A percentile compares a stretch with the other conserved stretches of the same genome.
phyloP scores from a whole-genome alignment of 64 coral and sea anemone genomes.

The Montipora sp. region DNA sequence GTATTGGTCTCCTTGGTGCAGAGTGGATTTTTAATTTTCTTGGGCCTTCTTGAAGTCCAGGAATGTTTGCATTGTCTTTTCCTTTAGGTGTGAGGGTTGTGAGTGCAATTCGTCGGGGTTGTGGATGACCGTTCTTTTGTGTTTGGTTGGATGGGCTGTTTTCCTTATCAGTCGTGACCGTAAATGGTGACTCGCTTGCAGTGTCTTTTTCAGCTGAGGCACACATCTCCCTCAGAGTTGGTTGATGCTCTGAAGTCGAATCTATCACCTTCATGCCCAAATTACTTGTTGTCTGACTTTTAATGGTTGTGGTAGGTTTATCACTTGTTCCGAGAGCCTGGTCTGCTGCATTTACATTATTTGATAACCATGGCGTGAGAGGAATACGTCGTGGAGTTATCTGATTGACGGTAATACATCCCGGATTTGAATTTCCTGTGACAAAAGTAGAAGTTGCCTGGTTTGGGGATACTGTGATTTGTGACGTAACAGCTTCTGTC shows the following conservation, averaged over 20 bases:
- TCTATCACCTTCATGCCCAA: background rate
- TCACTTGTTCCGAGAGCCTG: conserved; percentile 2
- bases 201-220: background rate
- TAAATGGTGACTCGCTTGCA: background rate
- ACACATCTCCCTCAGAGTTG: background rate
- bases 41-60: background rate
- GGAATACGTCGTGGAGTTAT: conserved; percentile 8
- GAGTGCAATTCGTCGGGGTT: conserved; percentile 19
- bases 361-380: background rate
- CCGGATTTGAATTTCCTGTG: background rate
- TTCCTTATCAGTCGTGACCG: conserved; percentile 6
- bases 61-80: background rate
- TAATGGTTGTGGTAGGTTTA: background rate
- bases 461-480: background rate
- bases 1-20: conserved; percentile 31
- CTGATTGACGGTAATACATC: background rate
- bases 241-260: background rate
- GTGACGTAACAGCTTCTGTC: background rate
- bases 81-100: conserved; percentile 8
- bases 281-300: background rate
- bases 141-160: background rate
- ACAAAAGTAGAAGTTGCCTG: background rate
- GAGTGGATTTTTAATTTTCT: background rate
- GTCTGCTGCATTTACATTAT: conserved; percentile 27
- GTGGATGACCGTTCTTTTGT: background rate